Conservation (phyloP, 2,888 invertebrate genomes). For the Pandemis cinnamomeana region DNA sequence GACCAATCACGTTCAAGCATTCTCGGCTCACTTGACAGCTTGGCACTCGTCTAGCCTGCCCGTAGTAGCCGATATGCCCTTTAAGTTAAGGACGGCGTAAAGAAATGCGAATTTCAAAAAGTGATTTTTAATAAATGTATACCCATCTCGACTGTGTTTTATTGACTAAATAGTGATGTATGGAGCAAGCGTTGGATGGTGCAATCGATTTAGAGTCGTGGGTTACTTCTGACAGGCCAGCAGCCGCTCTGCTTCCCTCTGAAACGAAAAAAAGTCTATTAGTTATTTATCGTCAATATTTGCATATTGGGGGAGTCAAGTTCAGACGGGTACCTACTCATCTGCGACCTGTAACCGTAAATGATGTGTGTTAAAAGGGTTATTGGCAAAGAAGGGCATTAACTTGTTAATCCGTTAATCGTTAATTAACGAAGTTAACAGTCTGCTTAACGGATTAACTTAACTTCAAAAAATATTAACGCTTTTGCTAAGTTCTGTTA, state of each 20-base stretch:
- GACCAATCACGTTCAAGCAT: constrained; percentile 25
- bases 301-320: too few species aligned
- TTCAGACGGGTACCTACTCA: too few species aligned
- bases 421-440: too few species aligned
- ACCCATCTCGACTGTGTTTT: constrained; percentile 38
- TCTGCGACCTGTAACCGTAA: too few species aligned
- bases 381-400: too few species aligned
- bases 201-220: constrained; percentile 42
- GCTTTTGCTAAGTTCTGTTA: too few species aligned
- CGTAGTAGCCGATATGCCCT: background rate
- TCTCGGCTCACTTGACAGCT: constrained; percentile 27
- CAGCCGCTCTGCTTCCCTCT: constrained; percentile 71
- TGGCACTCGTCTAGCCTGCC: constrained; percentile 17
- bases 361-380: too few species aligned
- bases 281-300: background rate
- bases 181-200: background rate
- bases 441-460: too few species aligned
- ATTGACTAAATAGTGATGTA: constrained; percentile 13
- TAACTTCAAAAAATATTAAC: too few species aligned
- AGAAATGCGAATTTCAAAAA: constrained; percentile 34
- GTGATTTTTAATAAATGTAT: constrained; percentile 42
- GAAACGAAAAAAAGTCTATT: constrained; percentile 47
- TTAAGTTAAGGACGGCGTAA: constrained; percentile 27
- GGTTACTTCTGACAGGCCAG: constrained; percentile 63
- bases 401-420: too few species aligned